Evolutionary conservation across 2,113 vertebrate genomes (phyloP), one percentile per base, ranked within the genome.

Genomic region (Nicator chloris): DNA sequence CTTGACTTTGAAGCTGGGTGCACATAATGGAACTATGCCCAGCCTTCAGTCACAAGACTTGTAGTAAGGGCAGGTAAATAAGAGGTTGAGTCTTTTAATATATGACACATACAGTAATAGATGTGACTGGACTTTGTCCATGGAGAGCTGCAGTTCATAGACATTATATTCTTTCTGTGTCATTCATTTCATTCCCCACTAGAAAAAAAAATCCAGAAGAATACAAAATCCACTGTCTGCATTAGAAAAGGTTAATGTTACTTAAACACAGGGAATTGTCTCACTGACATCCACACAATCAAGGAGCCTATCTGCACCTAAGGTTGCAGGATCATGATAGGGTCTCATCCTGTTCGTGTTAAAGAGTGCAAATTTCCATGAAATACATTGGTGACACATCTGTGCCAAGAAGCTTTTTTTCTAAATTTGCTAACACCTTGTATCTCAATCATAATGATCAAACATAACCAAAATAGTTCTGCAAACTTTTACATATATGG

Each of bases 401-500:
- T 72, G 35, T 61, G 53, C 54, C 81, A 91, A 57, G 30, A 84
- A 89, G 39, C 7, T 47, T 61, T 82, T 82, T 70, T 87, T 61
- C 87, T 59, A 33, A 27, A 22, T 7, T 12, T 76, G 28, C 65
- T 65, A 81, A 45, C 7, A 12, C 42, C 35, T 73, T 79, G 37
- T 72, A 93, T 92, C 45, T 57, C 65, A 49, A 4, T 28, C 1
- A 1, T 57, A 45, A 35, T 57, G 44, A 92, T 85, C 45, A 93
- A 89, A 92, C n/a, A 40, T 37, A 88, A 50, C 16, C 56, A 78
- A 92, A 83, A 57, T 12, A 85, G 53, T 69, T 80, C 69, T 85
- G 40, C 53, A 91, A 87, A 85, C 59, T 82, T 66, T 91, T 63
- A 57, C 11, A 9, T 72, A 35, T 6, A 39, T 23, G 33, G 30